These are phyloP conservation scores for Zosterops lateralis DNA, from an alignment of 2,113 vertebrate genomes.

Conservation along the genomic window DNA sequence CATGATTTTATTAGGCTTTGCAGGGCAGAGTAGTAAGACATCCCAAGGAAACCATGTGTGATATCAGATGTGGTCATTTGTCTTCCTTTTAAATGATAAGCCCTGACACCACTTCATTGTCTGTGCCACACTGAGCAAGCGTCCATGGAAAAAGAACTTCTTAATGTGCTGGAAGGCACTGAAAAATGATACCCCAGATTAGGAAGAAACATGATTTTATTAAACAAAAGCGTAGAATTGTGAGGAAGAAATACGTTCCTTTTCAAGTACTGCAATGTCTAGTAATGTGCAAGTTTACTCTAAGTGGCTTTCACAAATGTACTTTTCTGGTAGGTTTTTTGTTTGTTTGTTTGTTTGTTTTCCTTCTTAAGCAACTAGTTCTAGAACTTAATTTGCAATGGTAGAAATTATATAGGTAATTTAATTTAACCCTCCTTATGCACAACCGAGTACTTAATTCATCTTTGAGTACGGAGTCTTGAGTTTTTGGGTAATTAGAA, in stretches of 20 bases:
- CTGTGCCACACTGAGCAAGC: conserved; percentile 45
- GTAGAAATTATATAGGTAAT: not conserved
- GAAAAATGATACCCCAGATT: conserved; percentile 12
- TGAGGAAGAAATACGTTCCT: not conserved
- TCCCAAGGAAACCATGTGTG: conserved; percentile 68
- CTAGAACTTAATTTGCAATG: not conserved
- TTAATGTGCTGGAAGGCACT: not conserved
- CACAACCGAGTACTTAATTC: not conserved
- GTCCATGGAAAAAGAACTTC: not conserved
- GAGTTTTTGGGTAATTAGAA: not conserved
- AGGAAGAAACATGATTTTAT: not conserved
- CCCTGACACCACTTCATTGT: conserved; percentile 59
- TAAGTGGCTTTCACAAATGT: not conserved
- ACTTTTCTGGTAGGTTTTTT: not conserved
- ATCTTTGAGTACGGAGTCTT: not conserved
- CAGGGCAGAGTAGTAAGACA: conserved; percentile 58
- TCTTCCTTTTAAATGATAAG: conserved; percentile 67
- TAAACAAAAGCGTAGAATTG: not conserved
- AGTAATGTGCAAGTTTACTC: not conserved
- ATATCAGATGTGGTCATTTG: conserved; percentile 70
- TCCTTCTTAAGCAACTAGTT: not conserved
- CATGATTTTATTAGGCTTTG: conserved; percentile 56
- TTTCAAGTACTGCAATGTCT: not conserved
- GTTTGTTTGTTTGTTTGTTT: not conserved
- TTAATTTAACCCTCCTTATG: not conserved